Percentiles rank a stretch among this genome's conserved stretches.
Conservation (phyloP, 2,797 vertebrate genomes). For the Typhlichthys subterraneus region DNA sequence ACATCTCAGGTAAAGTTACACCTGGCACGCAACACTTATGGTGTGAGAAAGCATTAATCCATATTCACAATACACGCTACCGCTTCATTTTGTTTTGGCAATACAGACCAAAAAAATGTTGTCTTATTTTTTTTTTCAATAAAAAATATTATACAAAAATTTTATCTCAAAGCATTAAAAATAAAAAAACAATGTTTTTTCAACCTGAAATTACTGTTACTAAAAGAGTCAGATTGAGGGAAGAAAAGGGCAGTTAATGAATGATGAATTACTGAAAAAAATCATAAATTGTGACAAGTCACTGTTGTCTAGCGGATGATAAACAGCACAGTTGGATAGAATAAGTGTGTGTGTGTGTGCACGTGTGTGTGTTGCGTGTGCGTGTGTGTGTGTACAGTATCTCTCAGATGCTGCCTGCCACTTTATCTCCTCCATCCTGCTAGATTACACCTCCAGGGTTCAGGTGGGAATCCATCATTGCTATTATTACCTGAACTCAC, state of each 20-base stretch:
- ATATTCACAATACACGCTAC: too few species aligned
- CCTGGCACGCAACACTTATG: constrained; percentile 13
- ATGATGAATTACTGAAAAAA: constrained; percentile 82
- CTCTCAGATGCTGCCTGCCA: constrained; percentile 75
- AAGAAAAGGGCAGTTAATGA: constrained; percentile 74
- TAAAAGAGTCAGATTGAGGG: constrained; percentile 72
- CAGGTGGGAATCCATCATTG: constrained; percentile 76
- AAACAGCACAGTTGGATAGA: constrained; percentile 75
- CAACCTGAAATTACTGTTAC: constrained; percentile 67
- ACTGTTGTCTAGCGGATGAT: constrained; percentile 78
- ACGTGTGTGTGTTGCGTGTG: too few species aligned
- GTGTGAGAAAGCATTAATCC: not conserved
- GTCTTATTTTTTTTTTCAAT: constrained; percentile 39
- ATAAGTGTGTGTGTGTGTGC: constrained; percentile 56
- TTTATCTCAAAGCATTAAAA: constrained; percentile 57
- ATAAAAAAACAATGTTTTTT: constrained; percentile 59
- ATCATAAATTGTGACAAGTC: constrained; percentile 79
- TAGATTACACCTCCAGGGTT: constrained; percentile 83
- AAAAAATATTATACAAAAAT: constrained; percentile 66
- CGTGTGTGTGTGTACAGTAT: constrained; percentile 62
- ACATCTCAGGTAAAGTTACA: constrained; percentile 30
- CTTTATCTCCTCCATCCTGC: constrained; percentile 83
- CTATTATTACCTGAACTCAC: constrained; percentile 80
- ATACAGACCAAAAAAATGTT: constrained; percentile 1
- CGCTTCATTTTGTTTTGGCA: too few species aligned